Base-by-base conservation (phyloP, 1,140 invertebrate species). In the Bombus terrestris region DNA sequence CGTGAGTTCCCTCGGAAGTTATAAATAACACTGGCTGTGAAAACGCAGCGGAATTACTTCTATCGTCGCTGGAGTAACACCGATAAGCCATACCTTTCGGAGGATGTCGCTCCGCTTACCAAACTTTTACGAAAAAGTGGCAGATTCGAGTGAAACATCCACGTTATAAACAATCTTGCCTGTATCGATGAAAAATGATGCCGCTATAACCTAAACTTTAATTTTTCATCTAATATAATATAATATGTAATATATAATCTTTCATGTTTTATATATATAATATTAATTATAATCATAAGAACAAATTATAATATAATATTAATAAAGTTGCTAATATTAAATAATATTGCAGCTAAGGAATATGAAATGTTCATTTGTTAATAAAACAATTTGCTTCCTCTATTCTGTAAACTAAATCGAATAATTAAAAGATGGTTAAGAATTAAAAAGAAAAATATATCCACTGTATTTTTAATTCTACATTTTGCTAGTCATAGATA, bases 1-100 rank as follows among this genome's bases (percentile, higher is more conserved):
- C 76, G 59, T 57, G n/a, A 35, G 62, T 69, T 62, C n/a, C 47
- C 18, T 25, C 57, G 59, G 28, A 73, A 53, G 78, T 73, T 82
- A 79, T 89, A 89, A 88, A 85, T 77, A 88, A 89, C 88, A 66
- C 41, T 32, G 41, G 28, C 71, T 76, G 39, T 72, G 78, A 80
- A 75, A 84, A 83, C 75, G 79, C 66, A 47, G 47, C n/a, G 78
- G 64, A 89, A 88, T 89, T 79, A 82, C 74, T 88, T 89, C 72
- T 83, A 59, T 80, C 83, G 53, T 13, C 35, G 22, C 47, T 59
- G 74, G 28, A 47, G 69, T 83, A 77, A 73, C 77, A 73, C 22
- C 83, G 76, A 85, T 80, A 81, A 81, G 59, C 53, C 22, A 74
- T 69, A 66, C 12, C 9, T 32, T 69, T 35, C 37, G 12, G 6